Evolutionary conservation across 2,888 invertebrate species (phyloP), one percentile per base, ranked within the genome.

Genomic region (Drosophila neotestacea): DNA sequence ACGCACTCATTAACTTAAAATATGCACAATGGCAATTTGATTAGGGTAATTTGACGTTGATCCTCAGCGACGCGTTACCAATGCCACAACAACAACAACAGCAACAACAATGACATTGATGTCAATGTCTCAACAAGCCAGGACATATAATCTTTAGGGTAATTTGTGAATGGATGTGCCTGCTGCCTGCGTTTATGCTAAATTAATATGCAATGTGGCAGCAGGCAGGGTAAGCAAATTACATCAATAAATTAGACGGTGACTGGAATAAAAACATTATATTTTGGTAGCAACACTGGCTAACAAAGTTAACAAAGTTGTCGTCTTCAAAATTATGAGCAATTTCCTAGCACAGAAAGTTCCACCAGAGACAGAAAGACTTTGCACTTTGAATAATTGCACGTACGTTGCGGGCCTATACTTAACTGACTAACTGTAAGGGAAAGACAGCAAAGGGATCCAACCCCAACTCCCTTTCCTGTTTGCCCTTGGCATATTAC

Each of bases 21-120:
- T 90, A 88, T 90, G 81, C 84, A 69, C 86, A 81, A 88, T 87
- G 77, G 80, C 65, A 84, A 88, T 88, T 88, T 90, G 87, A 89
- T 90, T 88, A 88, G 75, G 77, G 84, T 89, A 89, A 88, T 88
- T 88, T 88, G 69, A 62, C 70, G 82, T 73, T 88, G 84, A 89
- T 90, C 82, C 80, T 77, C 63, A 54, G 65, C 68, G 59, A 69
- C 63, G 54, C 62, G 70, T 52, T 47, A 39, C 61, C 58, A 58
- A 28, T 47, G 36, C 27, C 50, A 39, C 56, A 61, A 46, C 47
- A 38, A 72, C 22, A 46, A 56, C 36, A 30, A 44, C 16, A 50
- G 42, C 32, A 32, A 32, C 32, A 32, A 32, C 13, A 36, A 41
- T 55, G 48, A 39, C 67, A 68, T 62, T 58, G 52, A 55, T 61